Conservation (phyloP, 1,140 invertebrate genomes). For the Coelopa frigida region DNA sequence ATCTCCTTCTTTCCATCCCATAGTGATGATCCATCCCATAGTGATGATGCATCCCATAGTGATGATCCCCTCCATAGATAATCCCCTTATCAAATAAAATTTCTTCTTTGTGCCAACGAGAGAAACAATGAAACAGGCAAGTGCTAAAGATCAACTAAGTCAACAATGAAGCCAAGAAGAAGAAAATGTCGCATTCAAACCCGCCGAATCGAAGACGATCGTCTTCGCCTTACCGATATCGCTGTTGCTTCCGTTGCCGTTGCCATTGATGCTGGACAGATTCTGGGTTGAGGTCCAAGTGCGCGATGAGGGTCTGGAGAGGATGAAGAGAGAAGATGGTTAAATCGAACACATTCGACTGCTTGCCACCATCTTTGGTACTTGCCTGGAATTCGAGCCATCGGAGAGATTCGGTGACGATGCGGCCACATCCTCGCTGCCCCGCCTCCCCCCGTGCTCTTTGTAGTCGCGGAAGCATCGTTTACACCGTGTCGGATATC, state of each 20-base stretch:
- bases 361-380: background rate
- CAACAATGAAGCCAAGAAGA: background rate
- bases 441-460: constrained; percentile 69
- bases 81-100: too few relatives aligned
- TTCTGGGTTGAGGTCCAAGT: constrained; percentile 53
- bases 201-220: background rate
- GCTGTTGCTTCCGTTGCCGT: constrained; percentile 25
- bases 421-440: constrained; percentile 62
- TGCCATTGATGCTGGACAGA: constrained; percentile 39
- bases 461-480: constrained; percentile 90
- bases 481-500: constrained; percentile 88
- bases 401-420: constrained; percentile 68
- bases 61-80: too few relatives aligned
- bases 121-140: too few relatives aligned
- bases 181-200: background rate
- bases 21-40: too few relatives aligned
- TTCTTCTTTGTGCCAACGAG: too few relatives aligned
- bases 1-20: too few relatives aligned
- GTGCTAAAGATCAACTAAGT: too few relatives aligned
- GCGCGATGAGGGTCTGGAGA: constrained; percentile 34
- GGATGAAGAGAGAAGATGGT: too few relatives aligned
- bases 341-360: background rate
- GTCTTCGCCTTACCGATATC: constrained; percentile 36
- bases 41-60: too few relatives aligned
- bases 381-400: constrained; percentile 54